Conservation (phyloP, 2,888 invertebrate genomes). For the Drosophila neoperkinsi region DNA sequence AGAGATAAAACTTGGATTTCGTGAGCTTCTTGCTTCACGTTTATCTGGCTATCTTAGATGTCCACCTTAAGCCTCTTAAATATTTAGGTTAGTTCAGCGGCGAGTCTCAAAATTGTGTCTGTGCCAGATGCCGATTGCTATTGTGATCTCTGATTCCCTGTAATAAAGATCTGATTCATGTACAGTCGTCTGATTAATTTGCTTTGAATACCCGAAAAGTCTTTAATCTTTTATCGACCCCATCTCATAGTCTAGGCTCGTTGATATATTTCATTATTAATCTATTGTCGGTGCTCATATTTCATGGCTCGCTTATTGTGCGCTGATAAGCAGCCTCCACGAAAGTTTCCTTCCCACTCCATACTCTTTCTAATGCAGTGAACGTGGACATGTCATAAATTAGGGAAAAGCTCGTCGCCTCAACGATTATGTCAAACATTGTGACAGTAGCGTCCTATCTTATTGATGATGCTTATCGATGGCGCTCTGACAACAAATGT, state of each 20-base stretch:
- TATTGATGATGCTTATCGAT: slow-evolving; percentile 66
- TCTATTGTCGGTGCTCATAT: slow-evolving; percentile 57
- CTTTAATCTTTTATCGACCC: slow-evolving; percentile 8
- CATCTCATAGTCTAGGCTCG: slow-evolving; percentile 11
- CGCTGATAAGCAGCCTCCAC: slow-evolving; percentile 58
- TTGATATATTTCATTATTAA: slow-evolving; percentile 38
- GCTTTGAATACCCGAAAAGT: not conserved
- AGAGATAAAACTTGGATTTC: not conserved
- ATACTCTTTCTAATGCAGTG: slow-evolving; percentile 45
- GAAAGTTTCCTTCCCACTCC: slow-evolving; percentile 2
- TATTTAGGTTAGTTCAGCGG: not conserved
- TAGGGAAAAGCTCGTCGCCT: slow-evolving; percentile 60
- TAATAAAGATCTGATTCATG: not conserved
- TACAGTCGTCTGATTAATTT: not conserved
- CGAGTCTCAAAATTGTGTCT: not conserved
- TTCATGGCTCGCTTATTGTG: slow-evolving; percentile 60
- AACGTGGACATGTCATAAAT: slow-evolving; percentile 76
- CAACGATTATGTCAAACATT: slow-evolving; percentile 73
- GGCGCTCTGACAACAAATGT: slow-evolving; percentile 36
- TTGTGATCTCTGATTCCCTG: not conserved
- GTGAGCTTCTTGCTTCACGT: not conserved
- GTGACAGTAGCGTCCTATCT: slow-evolving; percentile 57
- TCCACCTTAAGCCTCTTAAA: not conserved
- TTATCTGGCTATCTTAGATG: not conserved
- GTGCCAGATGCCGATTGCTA: not conserved